These are phyloP conservation scores for Paedocypris sp. DNA, from an alignment of 2,113 vertebrate genomes.

Conservation along the genomic window DNA sequence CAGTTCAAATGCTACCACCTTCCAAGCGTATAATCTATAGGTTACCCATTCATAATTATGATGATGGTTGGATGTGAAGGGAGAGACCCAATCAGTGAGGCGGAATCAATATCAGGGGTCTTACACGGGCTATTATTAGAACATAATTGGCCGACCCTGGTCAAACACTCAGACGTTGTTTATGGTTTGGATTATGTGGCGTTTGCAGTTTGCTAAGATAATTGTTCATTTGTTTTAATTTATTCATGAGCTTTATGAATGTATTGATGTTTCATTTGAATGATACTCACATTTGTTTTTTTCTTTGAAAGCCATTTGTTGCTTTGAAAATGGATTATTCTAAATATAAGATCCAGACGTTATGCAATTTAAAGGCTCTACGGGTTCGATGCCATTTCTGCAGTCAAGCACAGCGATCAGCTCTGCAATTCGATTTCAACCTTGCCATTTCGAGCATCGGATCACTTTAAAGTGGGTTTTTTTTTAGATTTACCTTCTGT, in stretches of 20 bases:
- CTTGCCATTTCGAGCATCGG: not conserved
- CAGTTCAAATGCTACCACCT: too few species aligned
- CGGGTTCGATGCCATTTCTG: not conserved
- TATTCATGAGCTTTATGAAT: not conserved
- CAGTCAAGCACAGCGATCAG: not conserved
- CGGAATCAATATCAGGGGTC: not conserved
- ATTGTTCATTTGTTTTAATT: not conserved
- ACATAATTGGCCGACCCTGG: conserved; percentile 7
- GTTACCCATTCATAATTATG: conserved; percentile 29
- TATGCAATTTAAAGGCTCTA: not conserved
- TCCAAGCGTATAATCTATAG: conserved; percentile 12
- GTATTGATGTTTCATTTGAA: too few species aligned
- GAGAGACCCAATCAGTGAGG: conserved; percentile 1
- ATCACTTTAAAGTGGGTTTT: not conserved
- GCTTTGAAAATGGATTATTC: not conserved
- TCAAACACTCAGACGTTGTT: conserved; percentile 5
- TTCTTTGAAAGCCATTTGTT: not conserved
- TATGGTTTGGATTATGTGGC: not conserved
- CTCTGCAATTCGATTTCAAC: not conserved
- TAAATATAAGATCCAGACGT: not conserved
- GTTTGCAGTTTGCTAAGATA: not conserved
- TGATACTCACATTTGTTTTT: too few species aligned
- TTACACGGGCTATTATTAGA: conserved; percentile 17
- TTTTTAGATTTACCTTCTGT: not conserved
- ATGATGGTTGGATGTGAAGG: not conserved